A percentile compares a stretch with the other conserved stretches of the same genome.
Evolutionary conservation across 2,113 vertebrate genomes (phyloP).

Genomic region (Podarcis muralis): DNA sequence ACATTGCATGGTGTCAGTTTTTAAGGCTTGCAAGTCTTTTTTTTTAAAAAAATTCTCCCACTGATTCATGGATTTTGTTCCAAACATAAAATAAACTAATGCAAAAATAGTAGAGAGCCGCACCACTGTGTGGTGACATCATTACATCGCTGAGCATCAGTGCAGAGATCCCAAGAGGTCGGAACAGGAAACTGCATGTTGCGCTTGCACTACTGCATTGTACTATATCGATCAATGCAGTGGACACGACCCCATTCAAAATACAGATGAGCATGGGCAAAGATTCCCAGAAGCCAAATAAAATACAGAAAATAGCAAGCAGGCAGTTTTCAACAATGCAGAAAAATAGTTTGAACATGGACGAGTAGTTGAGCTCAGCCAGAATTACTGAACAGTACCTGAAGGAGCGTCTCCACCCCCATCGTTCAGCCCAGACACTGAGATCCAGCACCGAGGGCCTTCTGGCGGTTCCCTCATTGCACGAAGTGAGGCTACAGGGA

Average conservation of each 20-base stretch:
- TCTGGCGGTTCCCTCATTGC: too few relatives aligned
- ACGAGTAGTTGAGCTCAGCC: background rate
- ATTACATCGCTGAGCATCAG: background rate
- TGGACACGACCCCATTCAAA: too few relatives aligned
- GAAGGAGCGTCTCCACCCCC: too few relatives aligned
- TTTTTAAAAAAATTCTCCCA: background rate
- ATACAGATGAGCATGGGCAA: background rate
- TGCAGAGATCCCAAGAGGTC: background rate
- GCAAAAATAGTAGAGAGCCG: background rate
- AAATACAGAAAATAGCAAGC: background rate
- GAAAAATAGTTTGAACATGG: background rate
- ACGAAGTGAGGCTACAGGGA: too few relatives aligned
- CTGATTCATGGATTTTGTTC: background rate
- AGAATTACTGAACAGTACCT: background rate
- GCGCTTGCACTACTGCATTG: background rate
- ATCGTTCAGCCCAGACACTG: too few relatives aligned
- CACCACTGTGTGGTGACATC: background rate
- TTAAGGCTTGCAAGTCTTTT: background rate
- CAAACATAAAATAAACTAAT: background rate
- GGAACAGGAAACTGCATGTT: background rate
- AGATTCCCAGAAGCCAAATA: background rate
- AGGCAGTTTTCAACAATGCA: background rate
- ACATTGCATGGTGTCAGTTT: background rate
- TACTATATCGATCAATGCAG: background rate
- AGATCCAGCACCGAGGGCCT: too few relatives aligned